Conservation (phyloP, 1,140 invertebrate genomes). For the Drosophila jambulina region DNA sequence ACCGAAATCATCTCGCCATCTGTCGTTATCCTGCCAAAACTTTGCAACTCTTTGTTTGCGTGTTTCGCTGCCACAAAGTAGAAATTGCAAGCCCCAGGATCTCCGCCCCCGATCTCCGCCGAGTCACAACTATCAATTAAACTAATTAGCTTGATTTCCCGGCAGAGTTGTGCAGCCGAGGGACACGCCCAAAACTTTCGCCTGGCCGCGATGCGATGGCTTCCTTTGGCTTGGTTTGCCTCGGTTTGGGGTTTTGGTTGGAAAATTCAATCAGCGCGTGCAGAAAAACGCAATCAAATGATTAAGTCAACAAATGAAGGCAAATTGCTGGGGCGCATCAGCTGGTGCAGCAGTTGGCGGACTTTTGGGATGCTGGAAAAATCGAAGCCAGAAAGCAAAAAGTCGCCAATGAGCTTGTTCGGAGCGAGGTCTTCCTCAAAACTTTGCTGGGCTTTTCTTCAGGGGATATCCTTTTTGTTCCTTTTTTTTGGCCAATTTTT, state of each 20-base stretch:
- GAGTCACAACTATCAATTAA: conserved; percentile 78
- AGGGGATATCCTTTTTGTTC: conserved; percentile 14
- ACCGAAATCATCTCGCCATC: conserved; percentile 23
- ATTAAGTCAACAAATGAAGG: conserved; percentile 82
- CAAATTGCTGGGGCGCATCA: conserved; percentile 69
- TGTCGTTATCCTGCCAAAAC: conserved; percentile 15
- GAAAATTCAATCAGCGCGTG: conserved; percentile 76
- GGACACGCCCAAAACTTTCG: conserved; percentile 52
- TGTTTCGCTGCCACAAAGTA: conserved; percentile 19
- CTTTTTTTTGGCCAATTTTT: conserved; percentile 4
- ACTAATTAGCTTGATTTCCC: conserved; percentile 77
- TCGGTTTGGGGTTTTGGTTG: conserved; percentile 23
- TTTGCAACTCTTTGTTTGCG: conserved; percentile 26
- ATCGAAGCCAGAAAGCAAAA: conserved; percentile 35
- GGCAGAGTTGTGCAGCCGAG: conserved; percentile 25
- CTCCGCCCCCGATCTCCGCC: conserved; percentile 10
- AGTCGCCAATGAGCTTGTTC: conserved; percentile 46
- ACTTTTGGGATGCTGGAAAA: conserved; percentile 30
- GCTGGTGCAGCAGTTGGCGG: conserved; percentile 5
- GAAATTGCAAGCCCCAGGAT: conserved; percentile 28
- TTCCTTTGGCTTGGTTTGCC: conserved; percentile 10
- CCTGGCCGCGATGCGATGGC: conserved; percentile 20
- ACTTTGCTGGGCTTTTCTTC: conserved; percentile 45
- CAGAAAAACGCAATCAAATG: conserved; percentile 82
- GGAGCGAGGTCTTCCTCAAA: conserved; percentile 37